Percentiles rank a stretch among this genome's conserved stretches.
phyloP scores from a whole-genome alignment of 2,113 vertebrate genomes.

The Oenanthe melanoleuca region DNA sequence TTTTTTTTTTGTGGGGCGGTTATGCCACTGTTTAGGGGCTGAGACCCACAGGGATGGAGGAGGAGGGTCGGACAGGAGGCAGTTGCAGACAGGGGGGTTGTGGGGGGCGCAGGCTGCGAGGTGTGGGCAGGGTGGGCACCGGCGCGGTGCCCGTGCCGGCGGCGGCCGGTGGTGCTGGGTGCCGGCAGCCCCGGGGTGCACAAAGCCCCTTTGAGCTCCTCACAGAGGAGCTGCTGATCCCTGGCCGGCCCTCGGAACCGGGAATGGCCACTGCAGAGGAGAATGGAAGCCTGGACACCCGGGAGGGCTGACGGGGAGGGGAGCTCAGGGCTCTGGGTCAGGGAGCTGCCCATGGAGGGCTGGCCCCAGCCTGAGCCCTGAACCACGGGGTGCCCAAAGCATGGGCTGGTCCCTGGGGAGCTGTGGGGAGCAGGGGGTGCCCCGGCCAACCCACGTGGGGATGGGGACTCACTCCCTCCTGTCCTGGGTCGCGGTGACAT shows the following conservation, averaged over 20 bases:
- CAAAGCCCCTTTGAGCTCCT: conserved; percentile 61
- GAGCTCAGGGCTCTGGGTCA: too few species aligned
- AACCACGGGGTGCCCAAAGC: neutral
- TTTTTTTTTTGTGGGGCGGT: neutral
- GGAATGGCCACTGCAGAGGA: neutral
- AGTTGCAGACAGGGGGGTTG: neutral
- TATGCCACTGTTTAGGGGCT: neutral
- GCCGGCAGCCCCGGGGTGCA: neutral
- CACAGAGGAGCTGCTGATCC: conserved; percentile 40
- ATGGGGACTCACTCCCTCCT: neutral
- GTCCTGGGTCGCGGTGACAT: neutral
- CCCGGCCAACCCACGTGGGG: neutral
- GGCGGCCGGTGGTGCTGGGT: conserved; percentile 39
- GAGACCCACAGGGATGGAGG: neutral
- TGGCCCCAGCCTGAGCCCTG: neutral
- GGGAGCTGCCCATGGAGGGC: neutral
- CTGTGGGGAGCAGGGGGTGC: neutral
- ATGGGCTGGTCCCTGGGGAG: neutral
- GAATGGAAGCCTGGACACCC: neutral
- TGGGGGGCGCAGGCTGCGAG: neutral
- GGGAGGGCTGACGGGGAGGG: rapidly evolving
- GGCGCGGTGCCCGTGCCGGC: neutral
- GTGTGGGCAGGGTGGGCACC: neutral
- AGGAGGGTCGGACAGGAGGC: neutral
- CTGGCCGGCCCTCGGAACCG: neutral